Percentiles rank a stretch among this genome's conserved stretches.
Evolutionary conservation across 2,888 invertebrate genomes (phyloP).

Genomic region (Sinohyriopsis cumingii): DNA sequence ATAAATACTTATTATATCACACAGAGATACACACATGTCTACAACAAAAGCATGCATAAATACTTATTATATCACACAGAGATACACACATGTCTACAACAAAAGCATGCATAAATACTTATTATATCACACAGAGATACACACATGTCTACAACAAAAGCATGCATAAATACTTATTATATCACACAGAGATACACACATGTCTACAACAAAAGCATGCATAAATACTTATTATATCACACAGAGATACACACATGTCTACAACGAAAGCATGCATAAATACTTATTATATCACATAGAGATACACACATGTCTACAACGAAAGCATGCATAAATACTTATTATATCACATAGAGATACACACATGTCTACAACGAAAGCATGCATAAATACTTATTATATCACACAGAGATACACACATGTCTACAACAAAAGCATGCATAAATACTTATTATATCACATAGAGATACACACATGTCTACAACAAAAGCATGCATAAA

Average conservation of each 20-base stretch:
- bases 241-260: constrained; percentile 64
- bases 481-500: constrained; percentile 14
- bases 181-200: constrained; percentile 53
- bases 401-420: constrained; percentile 53
- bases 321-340: constrained; percentile 1
- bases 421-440: constrained; percentile 47
- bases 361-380: constrained; percentile 59
- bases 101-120: constrained; percentile 1
- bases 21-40: constrained; percentile 64
- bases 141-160: constrained; percentile 59
- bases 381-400: constrained; percentile 1
- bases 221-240: constrained; percentile 3
- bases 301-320: constrained; percentile 64
- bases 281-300: not conserved
- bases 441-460: constrained; percentile 3
- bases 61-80: constrained; percentile 1
- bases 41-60: constrained; percentile 14
- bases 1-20: constrained; percentile 3
- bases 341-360: constrained; percentile 31
- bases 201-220: constrained; percentile 47
- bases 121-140: constrained; percentile 32
- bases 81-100: constrained; percentile 64
- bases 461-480: constrained; percentile 63
- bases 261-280: constrained; percentile 14
- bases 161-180: constrained; percentile 1